Conservation (phyloP, 1,140 invertebrate genomes). For the Xylocopa sonorina region DNA sequence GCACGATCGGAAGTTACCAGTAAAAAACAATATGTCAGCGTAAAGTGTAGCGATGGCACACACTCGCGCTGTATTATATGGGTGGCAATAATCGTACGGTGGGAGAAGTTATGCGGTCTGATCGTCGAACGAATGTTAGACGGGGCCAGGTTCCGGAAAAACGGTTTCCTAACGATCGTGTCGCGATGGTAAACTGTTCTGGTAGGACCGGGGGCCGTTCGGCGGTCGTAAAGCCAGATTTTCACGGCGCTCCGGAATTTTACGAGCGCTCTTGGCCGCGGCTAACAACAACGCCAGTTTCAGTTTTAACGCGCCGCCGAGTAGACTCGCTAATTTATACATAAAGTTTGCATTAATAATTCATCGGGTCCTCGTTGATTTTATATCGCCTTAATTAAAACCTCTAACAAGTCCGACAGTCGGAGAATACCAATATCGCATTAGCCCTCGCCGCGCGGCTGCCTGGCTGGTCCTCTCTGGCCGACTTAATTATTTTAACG, state of each 20-base stretch:
- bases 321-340: constrained; percentile 79
- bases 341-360: constrained; percentile 82
- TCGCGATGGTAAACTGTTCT: constrained; percentile 58
- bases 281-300: constrained; percentile 77
- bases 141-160: constrained; percentile 46
- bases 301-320: constrained; percentile 74
- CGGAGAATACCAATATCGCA: constrained; percentile 78
- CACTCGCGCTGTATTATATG: neutral
- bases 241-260: constrained; percentile 66
- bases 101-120: neutral
- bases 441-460: constrained; percentile 59
- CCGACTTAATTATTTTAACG: constrained; percentile 66
- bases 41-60: neutral
- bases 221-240: constrained; percentile 63
- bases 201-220: constrained; percentile 19
- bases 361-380: constrained; percentile 78
- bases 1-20: neutral
- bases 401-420: constrained; percentile 80
- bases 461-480: constrained; percentile 41
- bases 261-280: constrained; percentile 65
- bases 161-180: constrained; percentile 51
- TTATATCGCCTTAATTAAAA: constrained; percentile 81
- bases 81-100: constrained; percentile 27
- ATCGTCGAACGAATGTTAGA: neutral
- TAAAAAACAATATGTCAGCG: constrained; percentile 8